Evolutionary conservation across 2,888 invertebrate species (phyloP).

Genomic region (Troides helena): DNA sequence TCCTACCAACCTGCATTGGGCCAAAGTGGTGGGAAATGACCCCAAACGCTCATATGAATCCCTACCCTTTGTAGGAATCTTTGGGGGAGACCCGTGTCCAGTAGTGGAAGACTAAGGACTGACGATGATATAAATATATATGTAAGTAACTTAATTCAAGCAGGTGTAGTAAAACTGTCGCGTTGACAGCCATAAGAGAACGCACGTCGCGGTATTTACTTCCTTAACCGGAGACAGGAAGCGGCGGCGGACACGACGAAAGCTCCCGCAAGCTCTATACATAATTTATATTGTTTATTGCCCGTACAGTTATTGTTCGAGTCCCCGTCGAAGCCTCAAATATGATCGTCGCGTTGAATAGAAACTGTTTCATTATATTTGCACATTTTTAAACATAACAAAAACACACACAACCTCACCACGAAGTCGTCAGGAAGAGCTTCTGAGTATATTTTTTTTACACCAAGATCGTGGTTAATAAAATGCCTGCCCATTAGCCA

Average conservation of each 20-base stretch:
- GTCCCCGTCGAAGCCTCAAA: conserved; percentile 17
- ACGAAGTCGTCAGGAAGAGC: neutral
- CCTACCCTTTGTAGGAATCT: no score
- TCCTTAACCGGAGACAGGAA: conserved; percentile 71
- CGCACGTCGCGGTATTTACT: conserved; percentile 59
- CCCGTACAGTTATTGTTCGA: conserved; percentile 34
- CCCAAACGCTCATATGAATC: no score
- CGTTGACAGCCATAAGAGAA: conserved; percentile 34
- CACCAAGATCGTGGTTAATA: no score
- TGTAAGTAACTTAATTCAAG: no score
- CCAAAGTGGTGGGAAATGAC: no score
- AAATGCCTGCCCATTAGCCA: no score
- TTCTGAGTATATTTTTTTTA: no score
- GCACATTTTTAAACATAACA: neutral
- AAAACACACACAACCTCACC: neutral
- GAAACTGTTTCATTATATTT: neutral
- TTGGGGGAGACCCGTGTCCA: no score
- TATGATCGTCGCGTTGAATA: neutral
- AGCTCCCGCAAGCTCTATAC: conserved; percentile 42
- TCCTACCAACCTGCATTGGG: no score
- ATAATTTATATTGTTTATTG: conserved; percentile 33
- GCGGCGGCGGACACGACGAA: conserved; percentile 48
- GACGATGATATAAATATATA: no score
- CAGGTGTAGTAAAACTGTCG: no score
- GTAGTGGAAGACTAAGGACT: no score